Conservation (phyloP, 2,888 invertebrate genomes). For the Harpalus rubripes region DNA sequence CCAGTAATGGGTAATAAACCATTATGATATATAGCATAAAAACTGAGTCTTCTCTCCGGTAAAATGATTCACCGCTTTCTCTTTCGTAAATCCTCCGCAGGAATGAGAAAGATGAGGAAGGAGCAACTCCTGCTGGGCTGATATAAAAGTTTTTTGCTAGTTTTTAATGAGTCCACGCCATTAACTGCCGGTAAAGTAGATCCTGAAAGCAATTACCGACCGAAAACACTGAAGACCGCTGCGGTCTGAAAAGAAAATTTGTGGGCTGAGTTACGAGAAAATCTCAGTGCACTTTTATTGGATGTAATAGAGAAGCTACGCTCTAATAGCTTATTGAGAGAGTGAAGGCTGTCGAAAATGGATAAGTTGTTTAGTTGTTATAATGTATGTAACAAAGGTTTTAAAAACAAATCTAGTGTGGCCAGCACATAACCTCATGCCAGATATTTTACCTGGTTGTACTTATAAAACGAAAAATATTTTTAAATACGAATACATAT, state of each 20-base stretch:
- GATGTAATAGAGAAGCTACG: conserved; percentile 6
- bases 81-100: not conserved
- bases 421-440: too few relatives aligned
- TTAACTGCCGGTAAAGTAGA: conserved; percentile 63
- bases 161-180: conserved; percentile 60
- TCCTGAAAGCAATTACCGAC: conserved; percentile 58
- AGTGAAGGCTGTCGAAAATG: not conserved
- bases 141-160: conserved; percentile 62
- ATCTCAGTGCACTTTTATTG: not conserved
- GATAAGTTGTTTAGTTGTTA: not conserved
- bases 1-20: too few relatives aligned
- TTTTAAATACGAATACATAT: too few relatives aligned
- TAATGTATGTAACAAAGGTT: not conserved
- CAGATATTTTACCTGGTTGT: too few relatives aligned
- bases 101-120: not conserved
- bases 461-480: too few relatives aligned
- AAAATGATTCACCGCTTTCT: not conserved
- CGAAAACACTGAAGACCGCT: conserved; percentile 45
- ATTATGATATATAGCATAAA: too few relatives aligned
- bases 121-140: conserved; percentile 30
- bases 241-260: conserved; percentile 5
- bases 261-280: conserved; percentile 23
- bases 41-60: not conserved
- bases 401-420: too few relatives aligned
- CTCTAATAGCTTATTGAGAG: not conserved